Conservation (phyloP, 2,888 invertebrate species). For the Candidula unifasciata region DNA sequence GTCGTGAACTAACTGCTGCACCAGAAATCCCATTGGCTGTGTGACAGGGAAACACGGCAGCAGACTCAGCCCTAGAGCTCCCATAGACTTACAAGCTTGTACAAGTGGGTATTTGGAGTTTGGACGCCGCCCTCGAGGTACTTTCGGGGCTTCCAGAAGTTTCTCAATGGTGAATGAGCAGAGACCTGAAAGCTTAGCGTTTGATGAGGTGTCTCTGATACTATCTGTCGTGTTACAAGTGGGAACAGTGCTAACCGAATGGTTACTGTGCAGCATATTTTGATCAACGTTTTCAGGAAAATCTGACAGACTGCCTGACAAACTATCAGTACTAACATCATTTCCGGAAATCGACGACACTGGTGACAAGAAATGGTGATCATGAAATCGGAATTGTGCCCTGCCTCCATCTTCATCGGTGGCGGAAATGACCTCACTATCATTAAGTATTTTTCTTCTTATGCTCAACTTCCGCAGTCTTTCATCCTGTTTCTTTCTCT, state of each 20-base stretch:
- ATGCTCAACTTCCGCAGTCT: slow-evolving; percentile 81
- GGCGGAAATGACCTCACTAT: slow-evolving; percentile 17
- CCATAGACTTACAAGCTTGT: slow-evolving; percentile 79
- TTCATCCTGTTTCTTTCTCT: slow-evolving; percentile 94
- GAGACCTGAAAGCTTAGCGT: neutral
- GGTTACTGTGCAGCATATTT: neutral
- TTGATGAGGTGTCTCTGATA: slow-evolving; percentile 15
- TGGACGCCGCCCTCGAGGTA: slow-evolving; percentile 79
- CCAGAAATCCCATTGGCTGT: slow-evolving; percentile 79
- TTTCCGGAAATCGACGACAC: slow-evolving; percentile 43
- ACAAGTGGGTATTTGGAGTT: slow-evolving; percentile 80
- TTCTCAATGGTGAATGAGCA: slow-evolving; percentile 79
- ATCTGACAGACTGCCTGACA: slow-evolving; percentile 37
- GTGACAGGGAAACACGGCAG: slow-evolving; percentile 79
- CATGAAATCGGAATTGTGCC: slow-evolving; percentile 7
- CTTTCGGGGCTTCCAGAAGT: slow-evolving; percentile 78
- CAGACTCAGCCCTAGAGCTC: slow-evolving; percentile 74
- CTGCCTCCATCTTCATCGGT: slow-evolving; percentile 15
- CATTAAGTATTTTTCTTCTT: slow-evolving; percentile 54
- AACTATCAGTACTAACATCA: slow-evolving; percentile 51
- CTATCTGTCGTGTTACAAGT: neutral
- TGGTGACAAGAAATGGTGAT: slow-evolving; percentile 47
- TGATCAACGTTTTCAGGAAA: slow-evolving; percentile 47
- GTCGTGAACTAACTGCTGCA: slow-evolving; percentile 62
- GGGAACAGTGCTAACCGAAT: neutral